A percentile compares a stretch with the other conserved stretches of the same genome.
Evolutionary conservation across 2,888 invertebrate species (phyloP).

Genomic region (Apotomis capreana): DNA sequence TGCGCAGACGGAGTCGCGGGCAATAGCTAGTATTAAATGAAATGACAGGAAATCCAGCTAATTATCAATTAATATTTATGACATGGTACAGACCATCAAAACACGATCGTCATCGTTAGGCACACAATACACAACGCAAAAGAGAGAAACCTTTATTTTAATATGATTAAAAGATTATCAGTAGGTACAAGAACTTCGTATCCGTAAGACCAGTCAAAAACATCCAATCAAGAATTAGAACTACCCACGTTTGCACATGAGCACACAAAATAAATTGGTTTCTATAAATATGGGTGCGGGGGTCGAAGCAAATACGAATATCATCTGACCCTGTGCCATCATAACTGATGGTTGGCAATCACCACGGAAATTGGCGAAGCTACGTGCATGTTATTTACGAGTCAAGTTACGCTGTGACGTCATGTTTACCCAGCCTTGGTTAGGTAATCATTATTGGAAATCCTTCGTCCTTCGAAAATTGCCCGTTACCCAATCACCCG

Average conservation of each 20-base stretch:
- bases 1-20: no score
- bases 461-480: conserved; percentile 32
- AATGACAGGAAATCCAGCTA: no score
- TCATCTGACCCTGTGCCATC: conserved; percentile 24
- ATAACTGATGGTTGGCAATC: conserved; percentile 32
- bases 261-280: conserved; percentile 7
- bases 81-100: no score
- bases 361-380: conserved; percentile 26
- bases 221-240: neutral
- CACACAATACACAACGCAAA: no score
- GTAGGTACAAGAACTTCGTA: neutral
- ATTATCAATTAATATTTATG: no score
- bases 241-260: conserved; percentile 18
- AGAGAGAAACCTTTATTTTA: no score
- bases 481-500: conserved; percentile 12
- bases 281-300: conserved; percentile 30
- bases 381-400: conserved; percentile 16
- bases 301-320: conserved; percentile 1
- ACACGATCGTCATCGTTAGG: no score
- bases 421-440: conserved; percentile 37
- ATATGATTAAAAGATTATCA: neutral
- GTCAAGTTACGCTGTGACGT: conserved; percentile 32
- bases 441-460: conserved; percentile 35
- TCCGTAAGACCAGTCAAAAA: neutral
- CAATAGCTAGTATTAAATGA: no score